Conservation (phyloP, 1,140 invertebrate species). For the Anastatus disparis region DNA sequence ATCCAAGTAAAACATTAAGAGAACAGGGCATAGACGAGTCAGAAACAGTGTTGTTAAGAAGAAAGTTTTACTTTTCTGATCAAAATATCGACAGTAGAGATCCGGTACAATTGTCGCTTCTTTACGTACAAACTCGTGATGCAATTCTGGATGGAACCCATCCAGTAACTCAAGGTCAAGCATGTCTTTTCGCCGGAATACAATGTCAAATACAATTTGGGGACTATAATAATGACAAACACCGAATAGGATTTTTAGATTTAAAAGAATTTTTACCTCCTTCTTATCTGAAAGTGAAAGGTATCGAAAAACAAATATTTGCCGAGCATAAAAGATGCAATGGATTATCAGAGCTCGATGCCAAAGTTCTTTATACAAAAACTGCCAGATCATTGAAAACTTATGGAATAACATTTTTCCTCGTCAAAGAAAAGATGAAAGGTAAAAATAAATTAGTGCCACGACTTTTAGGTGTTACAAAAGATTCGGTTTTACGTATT, state of each 20-base stretch:
- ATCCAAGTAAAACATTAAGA: slow-evolving; percentile 94
- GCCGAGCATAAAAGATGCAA: slow-evolving; percentile 86
- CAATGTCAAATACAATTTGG: slow-evolving; percentile 99
- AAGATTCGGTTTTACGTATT: slow-evolving; percentile 95
- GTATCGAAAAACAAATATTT: slow-evolving; percentile 97
- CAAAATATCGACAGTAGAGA: slow-evolving; percentile 98
- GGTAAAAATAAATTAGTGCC: slow-evolving; percentile 98
- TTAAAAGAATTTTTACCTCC: slow-evolving; percentile 88
- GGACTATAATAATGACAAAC: slow-evolving; percentile 92
- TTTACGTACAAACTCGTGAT: slow-evolving; percentile 96
- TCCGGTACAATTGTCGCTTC: slow-evolving; percentile 96
- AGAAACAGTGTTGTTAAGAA: slow-evolving; percentile 89
- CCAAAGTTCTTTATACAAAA: slow-evolving; percentile 97
- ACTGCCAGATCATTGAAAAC: slow-evolving; percentile 93
- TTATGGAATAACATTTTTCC: slow-evolving; percentile 99
- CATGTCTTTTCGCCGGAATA: slow-evolving; percentile 96
- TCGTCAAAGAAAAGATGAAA: slow-evolving; percentile 99
- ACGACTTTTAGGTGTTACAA: slow-evolving; percentile 95
- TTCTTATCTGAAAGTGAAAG: slow-evolving; percentile 95
- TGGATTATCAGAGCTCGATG: slow-evolving; percentile 89
- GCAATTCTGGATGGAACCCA: slow-evolving; percentile 97
- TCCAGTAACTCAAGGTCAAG: slow-evolving; percentile 96
- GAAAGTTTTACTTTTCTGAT: slow-evolving; percentile 99
- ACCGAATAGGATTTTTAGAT: slow-evolving; percentile 96
- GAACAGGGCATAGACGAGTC: slow-evolving; percentile 96